Evolutionary conservation across 2,113 vertebrate genomes (phyloP), one percentile per base, ranked within the genome.

Genomic region (Amphiprion percula): DNA sequence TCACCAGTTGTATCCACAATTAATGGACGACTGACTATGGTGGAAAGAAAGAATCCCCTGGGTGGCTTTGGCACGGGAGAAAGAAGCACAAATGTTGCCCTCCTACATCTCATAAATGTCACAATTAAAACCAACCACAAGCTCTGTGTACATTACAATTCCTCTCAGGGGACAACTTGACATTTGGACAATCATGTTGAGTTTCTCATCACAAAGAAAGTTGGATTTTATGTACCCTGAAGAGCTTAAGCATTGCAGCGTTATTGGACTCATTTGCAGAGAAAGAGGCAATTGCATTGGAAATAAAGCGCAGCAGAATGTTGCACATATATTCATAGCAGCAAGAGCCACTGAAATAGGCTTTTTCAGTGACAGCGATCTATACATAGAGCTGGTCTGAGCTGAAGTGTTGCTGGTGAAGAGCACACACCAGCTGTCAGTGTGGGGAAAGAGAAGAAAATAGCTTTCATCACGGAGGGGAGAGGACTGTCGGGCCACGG

Each of bases 61-160:
- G 61, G 68, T 63, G 54, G 72, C 62, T 88, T 65, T 63, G 41
- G 59, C 74, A 75, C 65, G 68, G 58, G 59, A 71, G 58, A 74
- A 80, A 50, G 6, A 63, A 79, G 79, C 68, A 77, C 76, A 77
- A 89, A 87, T 86, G 81, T 77, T 84, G 77, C 84, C 80, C 68
- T 88, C 79, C 73, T 82, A 89, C 82, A 79, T 90, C 83, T 91
- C 89, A 91, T 91, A 92, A 93, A 92, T 93, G 90, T 90, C 91
- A 93, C 88, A 91, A 93, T 91, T 93, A 94, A 89, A 91, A 85
- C 73, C 71, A 88, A 90, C 85, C 85, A 81, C 78, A 58, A 85
- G 80, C 87, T 76, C 66, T 79, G 80, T 89, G 87, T 88, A 82
- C 77, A 83, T 93, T 90, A 79, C 85, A 79, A 80, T 80, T 69